phyloP scores from a whole-genome alignment of 2,888 invertebrate genomes.

The Hartigia nigra region DNA sequence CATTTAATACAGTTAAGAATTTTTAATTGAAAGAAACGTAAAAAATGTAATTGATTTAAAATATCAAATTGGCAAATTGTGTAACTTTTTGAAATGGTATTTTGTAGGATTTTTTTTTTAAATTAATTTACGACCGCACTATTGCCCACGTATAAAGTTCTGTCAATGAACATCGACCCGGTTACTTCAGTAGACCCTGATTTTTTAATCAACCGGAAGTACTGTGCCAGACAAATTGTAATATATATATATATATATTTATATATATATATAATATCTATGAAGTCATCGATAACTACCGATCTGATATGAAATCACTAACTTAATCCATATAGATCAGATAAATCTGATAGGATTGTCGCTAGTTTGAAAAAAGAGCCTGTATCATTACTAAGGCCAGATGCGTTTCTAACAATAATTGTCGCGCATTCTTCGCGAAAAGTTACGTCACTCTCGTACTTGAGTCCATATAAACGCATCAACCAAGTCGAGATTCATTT shows the following conservation, averaged over 20 bases:
- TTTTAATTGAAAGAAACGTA: neutral
- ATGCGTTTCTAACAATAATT: neutral
- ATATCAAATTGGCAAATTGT: too few relatives aligned
- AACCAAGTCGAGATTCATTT: neutral
- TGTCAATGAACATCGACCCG: neutral
- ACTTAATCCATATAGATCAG: too few relatives aligned
- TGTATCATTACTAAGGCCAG: neutral
- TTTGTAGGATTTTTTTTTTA: too few relatives aligned
- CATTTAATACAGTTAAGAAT: neutral
- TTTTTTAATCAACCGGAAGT: neutral
- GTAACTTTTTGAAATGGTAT: too few relatives aligned
- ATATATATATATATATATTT: too few relatives aligned
- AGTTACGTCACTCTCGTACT: neutral
- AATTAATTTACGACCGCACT: too few relatives aligned
- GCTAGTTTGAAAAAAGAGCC: too few relatives aligned
- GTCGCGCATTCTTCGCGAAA: neutral
- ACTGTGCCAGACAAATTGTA: neutral
- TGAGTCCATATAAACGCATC: neutral
- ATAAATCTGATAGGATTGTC: too few relatives aligned
- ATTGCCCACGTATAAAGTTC: neutral
- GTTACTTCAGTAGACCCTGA: neutral
- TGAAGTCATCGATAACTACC: too few relatives aligned
- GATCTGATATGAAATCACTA: too few relatives aligned
- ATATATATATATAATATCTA: too few relatives aligned
- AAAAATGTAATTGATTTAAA: neutral